Base-by-base conservation (phyloP, 2,113 vertebrate genomes). In the Nothobranchius furzeri region DNA sequence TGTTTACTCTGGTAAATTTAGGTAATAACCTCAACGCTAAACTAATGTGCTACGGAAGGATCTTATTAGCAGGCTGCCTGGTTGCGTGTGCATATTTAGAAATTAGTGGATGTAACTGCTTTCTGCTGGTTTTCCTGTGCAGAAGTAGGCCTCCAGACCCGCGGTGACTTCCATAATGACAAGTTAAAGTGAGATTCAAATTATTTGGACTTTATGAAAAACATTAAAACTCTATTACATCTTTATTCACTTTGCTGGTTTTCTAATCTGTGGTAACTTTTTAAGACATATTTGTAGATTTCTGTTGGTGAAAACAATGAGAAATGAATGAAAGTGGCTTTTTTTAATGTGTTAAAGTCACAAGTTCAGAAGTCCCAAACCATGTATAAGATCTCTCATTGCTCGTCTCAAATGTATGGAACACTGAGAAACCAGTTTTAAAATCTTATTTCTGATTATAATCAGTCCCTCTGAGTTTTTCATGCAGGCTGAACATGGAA, bases 41-140 rank as follows among this genome's bases (percentile, higher is more conserved):
- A 4, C 10, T 46, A 15, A 30, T 55, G 60, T 51, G 25, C 47
- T 11, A 1, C 54, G 70, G 52, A 77, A 67, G 35, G 11, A 52
- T 68, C 52, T 15, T 36, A 73, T 70, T 75, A 51, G 56, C 59
- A 62, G 20, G 24, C 36, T 48, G 9, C 73, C 14, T 67, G 17
- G 0, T 25, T 64, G 50, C 73, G 15, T 69, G 14, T 63, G 10
- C 35, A 4, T 76, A 36, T 58, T 70, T 65, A 9, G n/a, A 60
- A 46, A 55, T 62, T 1, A 65, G 20, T 42, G 1, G 2, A 25
- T 50, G 0, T 50, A n/a, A 56, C 13, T 54, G 15, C 14, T 47
- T 30, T 7, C 10, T 52, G 1, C 43, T 53, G 9, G 0, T 46
- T 6, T 68, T 30, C 46, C 13, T 61, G 3, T 61, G 12, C 36